Percentiles rank a stretch among this genome's conserved stretches.
phyloP scores from a whole-genome alignment of 2,797 vertebrate genomes.

The Lateolabrax maculatus region DNA sequence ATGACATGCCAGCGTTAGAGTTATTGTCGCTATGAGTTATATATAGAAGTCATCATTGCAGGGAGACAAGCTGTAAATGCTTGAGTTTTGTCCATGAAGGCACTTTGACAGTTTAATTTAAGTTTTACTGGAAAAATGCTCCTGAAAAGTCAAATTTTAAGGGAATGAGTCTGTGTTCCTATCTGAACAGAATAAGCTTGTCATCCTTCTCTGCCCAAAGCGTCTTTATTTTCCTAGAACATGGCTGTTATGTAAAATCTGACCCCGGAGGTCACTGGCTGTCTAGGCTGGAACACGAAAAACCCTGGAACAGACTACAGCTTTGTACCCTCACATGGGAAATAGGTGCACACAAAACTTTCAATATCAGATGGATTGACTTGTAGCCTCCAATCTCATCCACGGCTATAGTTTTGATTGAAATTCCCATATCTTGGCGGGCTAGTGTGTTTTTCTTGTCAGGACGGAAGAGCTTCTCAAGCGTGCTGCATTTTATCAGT shows the following conservation, averaged over 20 bases:
- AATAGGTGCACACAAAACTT: slow-evolving; percentile 45
- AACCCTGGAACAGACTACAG: slow-evolving; percentile 37
- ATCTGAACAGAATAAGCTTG: slow-evolving; percentile 13
- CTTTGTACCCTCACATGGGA: slow-evolving; percentile 49
- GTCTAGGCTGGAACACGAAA: slow-evolving; percentile 44
- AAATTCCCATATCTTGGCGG: slow-evolving; percentile 61
- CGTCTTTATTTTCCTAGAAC: slow-evolving; percentile 45
- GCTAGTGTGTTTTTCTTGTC: slow-evolving; percentile 62
- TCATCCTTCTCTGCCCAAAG: slow-evolving; percentile 5
- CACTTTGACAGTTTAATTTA: slow-evolving; percentile 16
- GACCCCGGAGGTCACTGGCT: slow-evolving; percentile 48
- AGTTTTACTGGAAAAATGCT: neutral
- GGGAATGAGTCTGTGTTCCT: neutral
- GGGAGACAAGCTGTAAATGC: slow-evolving; percentile 70
- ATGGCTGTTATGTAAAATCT: slow-evolving; percentile 52
- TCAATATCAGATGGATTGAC: slow-evolving; percentile 68
- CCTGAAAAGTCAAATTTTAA: neutral
- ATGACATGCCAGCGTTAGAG: slow-evolving; percentile 55
- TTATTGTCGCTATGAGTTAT: slow-evolving; percentile 68
- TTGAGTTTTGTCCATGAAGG: slow-evolving; percentile 32
- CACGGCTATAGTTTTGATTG: slow-evolving; percentile 59
- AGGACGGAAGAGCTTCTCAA: slow-evolving; percentile 53
- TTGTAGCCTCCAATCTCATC: slow-evolving; percentile 54
- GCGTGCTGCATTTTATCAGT: slow-evolving; percentile 57
- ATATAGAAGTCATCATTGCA: slow-evolving; percentile 75